A percentile compares a stretch with the other conserved stretches of the same genome.
These are phyloP conservation scores for Pseudochirops cupreus DNA, from an alignment of 2,797 vertebrate genomes.

Conservation along the genomic window DNA sequence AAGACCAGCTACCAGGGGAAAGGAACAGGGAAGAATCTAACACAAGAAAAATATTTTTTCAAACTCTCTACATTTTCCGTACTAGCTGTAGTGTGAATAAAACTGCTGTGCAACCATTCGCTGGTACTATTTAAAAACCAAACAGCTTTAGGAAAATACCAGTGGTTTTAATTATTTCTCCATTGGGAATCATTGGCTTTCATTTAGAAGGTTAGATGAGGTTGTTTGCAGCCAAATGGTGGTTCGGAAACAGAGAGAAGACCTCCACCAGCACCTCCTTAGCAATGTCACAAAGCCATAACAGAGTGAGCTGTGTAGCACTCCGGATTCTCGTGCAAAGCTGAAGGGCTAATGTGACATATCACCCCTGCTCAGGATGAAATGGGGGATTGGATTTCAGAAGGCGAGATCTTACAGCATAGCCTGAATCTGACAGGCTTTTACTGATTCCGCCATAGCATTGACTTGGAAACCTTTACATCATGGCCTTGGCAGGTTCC, in stretches of 20 bases:
- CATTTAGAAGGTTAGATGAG: constrained; percentile 59
- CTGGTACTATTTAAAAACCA: constrained; percentile 77
- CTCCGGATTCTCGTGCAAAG: constrained; percentile 10
- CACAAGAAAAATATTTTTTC: constrained; percentile 66
- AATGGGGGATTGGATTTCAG: constrained; percentile 72
- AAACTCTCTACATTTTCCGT: constrained; percentile 66
- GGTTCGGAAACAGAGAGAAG: constrained; percentile 65
- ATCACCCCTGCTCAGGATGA: constrained; percentile 57
- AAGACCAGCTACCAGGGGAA: constrained; percentile 1
- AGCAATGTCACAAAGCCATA: constrained; percentile 61
- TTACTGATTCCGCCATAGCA: constrained; percentile 83
- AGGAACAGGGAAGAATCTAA: constrained; percentile 56
- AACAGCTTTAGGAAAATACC: constrained; percentile 75
- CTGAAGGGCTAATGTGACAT: constrained; percentile 66
- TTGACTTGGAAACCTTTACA: constrained; percentile 85
- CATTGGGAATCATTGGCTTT: constrained; percentile 76
- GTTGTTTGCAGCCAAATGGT: constrained; percentile 68
- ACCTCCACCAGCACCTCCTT: constrained; percentile 56
- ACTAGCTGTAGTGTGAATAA: constrained; percentile 66
- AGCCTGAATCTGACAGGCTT: constrained; percentile 82
- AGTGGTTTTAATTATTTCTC: constrained; percentile 82
- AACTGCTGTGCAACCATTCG: constrained; percentile 57
- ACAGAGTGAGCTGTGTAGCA: background rate
- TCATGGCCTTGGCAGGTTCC: constrained; percentile 84
- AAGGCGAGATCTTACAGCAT: constrained; percentile 72